Evolutionary conservation across 2,797 vertebrate species (phyloP).

Genomic region (Ctenopoma multispine): DNA sequence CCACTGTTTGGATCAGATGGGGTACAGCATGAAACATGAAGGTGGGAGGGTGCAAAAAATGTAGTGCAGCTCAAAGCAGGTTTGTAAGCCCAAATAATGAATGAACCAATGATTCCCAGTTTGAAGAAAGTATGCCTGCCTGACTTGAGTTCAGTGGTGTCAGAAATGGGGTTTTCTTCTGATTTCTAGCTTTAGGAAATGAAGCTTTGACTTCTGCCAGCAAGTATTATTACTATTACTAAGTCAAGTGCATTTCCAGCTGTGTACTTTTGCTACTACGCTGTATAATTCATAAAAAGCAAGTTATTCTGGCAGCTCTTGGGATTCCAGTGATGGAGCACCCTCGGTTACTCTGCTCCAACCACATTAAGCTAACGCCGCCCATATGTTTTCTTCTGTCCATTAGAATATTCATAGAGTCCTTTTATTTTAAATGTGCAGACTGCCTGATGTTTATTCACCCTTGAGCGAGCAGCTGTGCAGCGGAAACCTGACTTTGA

Average conservation of each 20-base stretch:
- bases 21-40: no score
- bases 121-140: no score
- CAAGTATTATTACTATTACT: neutral
- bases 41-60: no score
- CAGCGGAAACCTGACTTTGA: constrained; percentile 22
- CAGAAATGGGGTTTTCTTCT: neutral
- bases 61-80: no score
- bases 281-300: neutral
- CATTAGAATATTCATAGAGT: constrained; percentile 35
- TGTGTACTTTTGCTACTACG: neutral
- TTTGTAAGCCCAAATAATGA: no score
- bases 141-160: neutral
- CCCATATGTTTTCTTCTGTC: constrained; percentile 27
- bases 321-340: neutral
- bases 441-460: constrained; percentile 34
- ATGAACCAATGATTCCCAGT: no score
- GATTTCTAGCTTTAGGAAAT: neutral
- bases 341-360: neutral
- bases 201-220: neutral
- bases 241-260: neutral
- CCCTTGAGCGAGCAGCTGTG: constrained; percentile 45
- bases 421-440: neutral
- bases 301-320: neutral
- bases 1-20: no score
- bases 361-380: constrained; percentile 19